Evolutionary conservation across 64 coral and sea anemone genomes (phyloP), one percentile per base, ranked within the genome.

Genomic region (Stichodactyla helianthus): DNA sequence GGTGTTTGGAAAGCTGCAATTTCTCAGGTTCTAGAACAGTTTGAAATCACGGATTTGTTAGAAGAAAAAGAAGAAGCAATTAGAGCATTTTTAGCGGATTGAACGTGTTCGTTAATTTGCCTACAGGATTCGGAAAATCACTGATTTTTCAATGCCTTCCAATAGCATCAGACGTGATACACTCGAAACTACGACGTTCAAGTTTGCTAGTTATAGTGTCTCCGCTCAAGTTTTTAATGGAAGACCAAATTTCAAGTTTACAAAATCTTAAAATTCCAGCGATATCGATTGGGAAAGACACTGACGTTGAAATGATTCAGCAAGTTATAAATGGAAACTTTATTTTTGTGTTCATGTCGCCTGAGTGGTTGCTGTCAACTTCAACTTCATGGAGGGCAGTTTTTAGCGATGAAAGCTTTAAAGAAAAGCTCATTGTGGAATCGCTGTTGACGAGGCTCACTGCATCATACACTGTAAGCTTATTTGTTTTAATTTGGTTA

Each of bases 381-480:
- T 84, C 82, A 51, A 55, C 86, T 81, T n/a, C n/a, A n/a, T 82
- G 87, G 87, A 82, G 79, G 65, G 44, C 26, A 27, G 52, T 89
- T 35, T 83, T 89, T 67, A 82, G 60, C n/a, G 87, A 19, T 64
- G 16, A 52, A 83, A 89, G 50, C 44, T 89, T 89, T 70, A 50
- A 60, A 58, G 31, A 83, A 83, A 87, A 67, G 51, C 63, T 54
- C 7, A 52, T 87, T 87, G 85, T 87, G 85, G 64, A 70, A 51
- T 68, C n/a, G 79, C 87, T 61, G 57, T 88, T 82, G 87, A 88
- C 55, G 35, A 88, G 61, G n/a, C 70, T 16, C 87, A 88, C 79
- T 62, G 54, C 87, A 88, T 88, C 81, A 31, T 58, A 88, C 77
- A 88, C 52, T 88, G 87, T 15, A 58, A 58, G 55, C 55, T 87